Base-by-base conservation (phyloP, 2,888 invertebrate genomes). In the Tenthredo distinguenda region DNA sequence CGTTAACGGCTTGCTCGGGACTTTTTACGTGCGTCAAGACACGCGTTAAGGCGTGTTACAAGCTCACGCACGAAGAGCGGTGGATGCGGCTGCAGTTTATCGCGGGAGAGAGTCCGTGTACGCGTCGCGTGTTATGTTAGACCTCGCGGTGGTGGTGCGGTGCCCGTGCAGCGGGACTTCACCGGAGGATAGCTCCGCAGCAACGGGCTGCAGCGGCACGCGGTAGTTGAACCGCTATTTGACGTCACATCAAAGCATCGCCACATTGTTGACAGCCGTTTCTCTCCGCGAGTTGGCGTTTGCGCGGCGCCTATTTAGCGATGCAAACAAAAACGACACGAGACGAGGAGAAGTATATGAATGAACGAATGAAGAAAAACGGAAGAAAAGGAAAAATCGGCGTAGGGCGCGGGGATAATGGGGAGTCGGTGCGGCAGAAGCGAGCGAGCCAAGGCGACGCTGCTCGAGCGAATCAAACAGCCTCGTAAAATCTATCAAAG, bases 171-270 rank as follows among this genome's bases (percentile, higher is more conserved):
- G n/a, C 55, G n/a, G 55, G 55, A 55, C 55, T 55, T 55, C 62
- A 81, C 81, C 81, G 37, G 31, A 31, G 81, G 58, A 58, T 81
- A 43, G 18, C 62, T 87, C 84, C 58, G 74, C 55, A 26, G 84
- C 21, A 55, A n/a, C n/a, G n/a, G 50, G 55, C 55, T 18, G 50
- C 50, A 5, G 21, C 26, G 26, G 34, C 86, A 68, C 84, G 86
- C 76, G 85, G 87, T 87, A 88, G 87, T 90, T 90, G 90, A 91
- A 88, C 88, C 87, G 87, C 87, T 88, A 88, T 89, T 92, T 90
- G 90, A 91, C 90, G 92, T 92, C 92, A 91, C 91, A 92, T 93
- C 92, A 92, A 92, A 92, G 92, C 91, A 86, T 90, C 90, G 92
- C 90, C 91, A 92, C 93, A 91, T 92, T 92, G 92, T 92, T 91